A percentile compares a stretch with the other conserved stretches of the same genome.
Conservation (phyloP, 2,113 vertebrate species). For the Embiotoca jacksoni region DNA sequence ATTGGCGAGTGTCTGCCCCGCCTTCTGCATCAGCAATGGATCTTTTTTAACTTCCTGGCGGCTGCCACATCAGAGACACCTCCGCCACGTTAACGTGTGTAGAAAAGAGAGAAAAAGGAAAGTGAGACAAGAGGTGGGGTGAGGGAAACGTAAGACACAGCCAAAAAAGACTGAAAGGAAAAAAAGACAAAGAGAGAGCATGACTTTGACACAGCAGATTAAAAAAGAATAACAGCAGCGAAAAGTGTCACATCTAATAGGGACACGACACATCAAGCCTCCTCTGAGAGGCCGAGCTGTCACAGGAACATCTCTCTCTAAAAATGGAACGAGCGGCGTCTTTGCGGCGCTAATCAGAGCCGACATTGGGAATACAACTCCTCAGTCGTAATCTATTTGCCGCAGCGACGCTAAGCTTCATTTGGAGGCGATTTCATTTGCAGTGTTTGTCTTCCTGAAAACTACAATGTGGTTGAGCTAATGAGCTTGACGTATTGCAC, state of each 20-base stretch:
- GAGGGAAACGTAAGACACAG: slow-evolving; percentile 21
- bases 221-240: slow-evolving; percentile 69
- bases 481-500: slow-evolving; percentile 59
- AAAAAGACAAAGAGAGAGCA: slow-evolving; percentile 33
- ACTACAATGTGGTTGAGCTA: slow-evolving; percentile 57
- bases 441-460: slow-evolving; percentile 64
- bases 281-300: slow-evolving; percentile 55
- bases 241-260: slow-evolving; percentile 79
- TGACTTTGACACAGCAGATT: slow-evolving; percentile 66
- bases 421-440: slow-evolving; percentile 70
- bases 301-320: slow-evolving; percentile 60
- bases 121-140: slow-evolving; percentile 3
- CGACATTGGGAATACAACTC: slow-evolving; percentile 68
- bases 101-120: slow-evolving; percentile 16
- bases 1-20: not conserved
- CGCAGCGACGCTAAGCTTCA: slow-evolving; percentile 51
- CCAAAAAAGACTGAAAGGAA: slow-evolving; percentile 20
- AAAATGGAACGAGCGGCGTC: slow-evolving; percentile 50
- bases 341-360: slow-evolving; percentile 66
- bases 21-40: not conserved
- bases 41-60: slow-evolving; percentile 44
- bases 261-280: slow-evolving; percentile 64
- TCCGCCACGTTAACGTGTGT: slow-evolving; percentile 42
- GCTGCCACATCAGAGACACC: slow-evolving; percentile 43
- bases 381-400: slow-evolving; percentile 68